Evolutionary conservation across 1,140 invertebrate genomes (phyloP).

Genomic region (Hycleus cichorii): DNA sequence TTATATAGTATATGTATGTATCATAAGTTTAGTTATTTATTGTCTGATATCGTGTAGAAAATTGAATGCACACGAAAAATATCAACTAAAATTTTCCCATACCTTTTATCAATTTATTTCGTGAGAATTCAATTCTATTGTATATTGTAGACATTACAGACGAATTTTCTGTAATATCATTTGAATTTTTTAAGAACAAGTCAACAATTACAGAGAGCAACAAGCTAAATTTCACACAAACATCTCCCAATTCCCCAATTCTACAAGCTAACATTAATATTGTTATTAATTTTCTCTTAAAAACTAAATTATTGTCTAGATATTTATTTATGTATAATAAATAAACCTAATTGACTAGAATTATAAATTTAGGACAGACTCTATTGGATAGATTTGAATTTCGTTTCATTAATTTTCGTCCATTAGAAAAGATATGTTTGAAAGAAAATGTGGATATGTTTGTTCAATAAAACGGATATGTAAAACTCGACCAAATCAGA

Average conservation of each 20-base stretch:
- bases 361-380: conserved; percentile 14
- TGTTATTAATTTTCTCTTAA: conserved; percentile 1
- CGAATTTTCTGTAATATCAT: background rate
- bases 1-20: background rate
- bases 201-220: conserved; percentile 4
- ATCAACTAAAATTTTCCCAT: background rate
- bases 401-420: background rate
- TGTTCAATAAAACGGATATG: no score
- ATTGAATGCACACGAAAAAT: background rate
- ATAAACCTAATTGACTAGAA: conserved; percentile 11
- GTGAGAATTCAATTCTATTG: no score
- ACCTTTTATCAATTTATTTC: background rate
- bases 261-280: conserved; percentile 3
- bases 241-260: no score
- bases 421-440: conserved; percentile 9
- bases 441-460: conserved; percentile 1
- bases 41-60: conserved; percentile 2
- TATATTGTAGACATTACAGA: no score
- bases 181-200: background rate
- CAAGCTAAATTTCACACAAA: conserved; percentile 8
- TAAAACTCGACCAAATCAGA: no score
- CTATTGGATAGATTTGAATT: conserved; percentile 7
- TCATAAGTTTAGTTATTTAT: conserved; percentile 5
- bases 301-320: conserved; percentile 15
- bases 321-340: background rate